phyloP scores from a whole-genome alignment of 2,113 vertebrate species.

The Hemiscyllium ocellatum region DNA sequence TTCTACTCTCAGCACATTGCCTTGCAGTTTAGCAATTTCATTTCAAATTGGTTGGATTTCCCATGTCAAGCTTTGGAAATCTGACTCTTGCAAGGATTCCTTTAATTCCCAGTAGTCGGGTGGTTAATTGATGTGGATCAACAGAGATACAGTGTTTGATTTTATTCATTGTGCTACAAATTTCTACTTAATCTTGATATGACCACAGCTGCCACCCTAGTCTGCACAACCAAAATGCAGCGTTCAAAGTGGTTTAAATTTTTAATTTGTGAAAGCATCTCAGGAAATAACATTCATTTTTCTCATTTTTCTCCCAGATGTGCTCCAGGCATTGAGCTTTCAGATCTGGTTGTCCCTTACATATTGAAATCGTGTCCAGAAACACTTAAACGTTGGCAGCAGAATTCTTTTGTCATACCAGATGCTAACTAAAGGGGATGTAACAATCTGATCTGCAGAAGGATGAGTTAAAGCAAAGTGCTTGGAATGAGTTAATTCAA shows the following conservation, averaged over 20 bases:
- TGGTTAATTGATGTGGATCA: constrained; percentile 1
- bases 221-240: neutral
- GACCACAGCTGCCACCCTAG: neutral
- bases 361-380: neutral
- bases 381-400: neutral
- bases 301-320: constrained; percentile 20
- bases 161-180: neutral
- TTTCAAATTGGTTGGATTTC: neutral
- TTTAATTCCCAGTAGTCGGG: neutral
- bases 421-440: neutral
- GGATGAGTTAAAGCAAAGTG: neutral
- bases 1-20: neutral
- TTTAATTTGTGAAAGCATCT: neutral
- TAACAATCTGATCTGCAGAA: constrained; percentile 10
- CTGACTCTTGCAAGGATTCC: neutral
- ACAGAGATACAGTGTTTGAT: neutral
- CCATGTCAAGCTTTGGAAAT: neutral
- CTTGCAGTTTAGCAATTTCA: neutral
- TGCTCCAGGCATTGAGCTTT: neutral
- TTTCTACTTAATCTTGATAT: neutral
- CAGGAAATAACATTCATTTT: constrained; percentile 29
- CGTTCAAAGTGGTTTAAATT: neutral
- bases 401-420: neutral
- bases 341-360: neutral
- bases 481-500: neutral